A percentile compares a stretch with the other conserved stretches of the same genome.
Evolutionary conservation across 2,888 invertebrate species (phyloP).

Genomic region (Plebejus anna): DNA sequence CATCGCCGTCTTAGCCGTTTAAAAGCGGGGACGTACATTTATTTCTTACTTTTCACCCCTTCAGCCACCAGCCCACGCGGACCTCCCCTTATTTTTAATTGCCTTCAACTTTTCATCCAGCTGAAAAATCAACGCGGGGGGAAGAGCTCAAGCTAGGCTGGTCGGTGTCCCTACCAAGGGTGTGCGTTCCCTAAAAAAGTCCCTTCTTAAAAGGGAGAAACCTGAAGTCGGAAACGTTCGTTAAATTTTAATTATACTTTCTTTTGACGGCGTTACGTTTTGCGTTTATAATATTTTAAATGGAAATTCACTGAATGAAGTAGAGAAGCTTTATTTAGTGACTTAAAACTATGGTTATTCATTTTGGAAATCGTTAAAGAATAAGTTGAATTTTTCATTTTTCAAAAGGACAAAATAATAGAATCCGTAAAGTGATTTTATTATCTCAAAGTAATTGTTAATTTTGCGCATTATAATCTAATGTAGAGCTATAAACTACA

Average conservation of each 20-base stretch:
- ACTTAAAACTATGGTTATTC: too few relatives aligned
- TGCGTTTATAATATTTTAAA: not conserved
- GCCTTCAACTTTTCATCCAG: slow-evolving; percentile 34
- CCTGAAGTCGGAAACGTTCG: slow-evolving; percentile 49
- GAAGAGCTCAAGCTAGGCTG: slow-evolving; percentile 47
- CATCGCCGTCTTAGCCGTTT: slow-evolving; percentile 63
- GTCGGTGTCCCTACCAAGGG: slow-evolving; percentile 45
- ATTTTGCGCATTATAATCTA: too few relatives aligned
- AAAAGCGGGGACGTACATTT: slow-evolving; percentile 65
- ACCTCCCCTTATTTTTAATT: slow-evolving; percentile 39
- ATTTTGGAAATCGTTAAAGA: too few relatives aligned
- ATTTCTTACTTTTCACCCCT: slow-evolving; percentile 64
- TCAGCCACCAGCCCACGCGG: slow-evolving; percentile 43
- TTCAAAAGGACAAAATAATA: too few relatives aligned
- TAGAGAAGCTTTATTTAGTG: not conserved
- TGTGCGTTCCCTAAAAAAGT: slow-evolving; percentile 56
- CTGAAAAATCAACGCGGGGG: slow-evolving; percentile 35
- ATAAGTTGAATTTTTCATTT: too few relatives aligned
- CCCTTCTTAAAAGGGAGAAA: slow-evolving; percentile 58
- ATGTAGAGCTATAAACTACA: too few relatives aligned
- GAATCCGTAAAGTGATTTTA: too few relatives aligned
- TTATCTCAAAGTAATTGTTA: too few relatives aligned
- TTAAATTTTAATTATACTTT: slow-evolving; percentile 48
- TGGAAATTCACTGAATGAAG: not conserved
- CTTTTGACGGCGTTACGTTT: not conserved